Evolutionary conservation across 1,140 invertebrate genomes (phyloP), one percentile per base, ranked within the genome.

Genomic region (Bombus huntii): DNA sequence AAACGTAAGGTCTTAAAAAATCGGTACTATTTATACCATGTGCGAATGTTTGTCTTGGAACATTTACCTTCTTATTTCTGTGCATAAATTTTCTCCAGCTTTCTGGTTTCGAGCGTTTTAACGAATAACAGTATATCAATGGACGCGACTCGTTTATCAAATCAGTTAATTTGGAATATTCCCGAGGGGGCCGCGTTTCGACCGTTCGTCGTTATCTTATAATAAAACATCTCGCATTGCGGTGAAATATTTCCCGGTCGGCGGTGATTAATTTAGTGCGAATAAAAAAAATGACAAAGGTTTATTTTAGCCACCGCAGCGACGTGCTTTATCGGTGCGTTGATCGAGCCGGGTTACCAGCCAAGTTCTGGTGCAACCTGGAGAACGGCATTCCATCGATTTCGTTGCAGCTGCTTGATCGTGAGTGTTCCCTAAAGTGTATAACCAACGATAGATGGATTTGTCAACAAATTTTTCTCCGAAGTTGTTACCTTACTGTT

Each of bases 361-460:
- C 83, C 81, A 77, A 81, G 82, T 89, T 87, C 83, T 78, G 76
- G 81, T 86, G 88, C 88, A 89, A 85, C 91, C 82, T 76, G 88
- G 87, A 83, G 89, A 92, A 93, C 92, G 90, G 92, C 92, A 93
- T 93, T 93, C 92, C 92, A 91, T 88, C 82, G 91, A 74, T 91
- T 91, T 92, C 86, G 88, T 88, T 91, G 86, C 81, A 84, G 86
- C 83, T 85, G 89, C 81, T 82, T 84, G 87, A 91, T 92, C 91
- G 87, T 62, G 83, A 81, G 70, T 88, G 83, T 86, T 79, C 83
- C 74, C 86, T 80, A 78, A 78, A 80, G 77, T 42, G 57, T 57
- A 37, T 76, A 72, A 47, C 82, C 75, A 84, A 76, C 75, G 53
- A 72, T 77, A 87, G 39, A 73, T 70, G 73, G 75, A 78, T 74